Evolutionary conservation across 2,797 vertebrate genomes (phyloP).

Genomic region (Alfaro cultratus): DNA sequence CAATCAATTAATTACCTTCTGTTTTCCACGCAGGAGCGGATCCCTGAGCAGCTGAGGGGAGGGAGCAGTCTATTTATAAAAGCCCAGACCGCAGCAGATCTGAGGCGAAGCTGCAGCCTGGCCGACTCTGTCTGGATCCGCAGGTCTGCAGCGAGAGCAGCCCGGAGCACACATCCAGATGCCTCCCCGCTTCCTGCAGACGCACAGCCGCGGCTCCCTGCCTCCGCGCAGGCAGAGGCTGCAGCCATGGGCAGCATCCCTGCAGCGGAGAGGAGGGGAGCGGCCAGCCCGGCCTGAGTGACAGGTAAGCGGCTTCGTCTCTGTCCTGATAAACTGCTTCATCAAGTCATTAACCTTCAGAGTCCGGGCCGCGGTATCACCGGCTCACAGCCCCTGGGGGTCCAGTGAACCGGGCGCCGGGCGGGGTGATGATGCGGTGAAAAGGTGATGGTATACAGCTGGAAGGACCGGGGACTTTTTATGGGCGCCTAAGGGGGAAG

Average conservation of each 20-base stretch:
- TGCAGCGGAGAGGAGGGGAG: background rate
- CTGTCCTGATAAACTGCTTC: background rate
- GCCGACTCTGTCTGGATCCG: slow-evolving; percentile 1
- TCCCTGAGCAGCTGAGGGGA: background rate
- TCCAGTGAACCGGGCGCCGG: background rate
- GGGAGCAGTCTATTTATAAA: background rate
- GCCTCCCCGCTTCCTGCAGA: slow-evolving; percentile 35
- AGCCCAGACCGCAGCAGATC: background rate
- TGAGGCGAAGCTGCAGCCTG: slow-evolving; percentile 3
- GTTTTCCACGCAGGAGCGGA: background rate
- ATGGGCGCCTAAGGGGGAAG: background rate
- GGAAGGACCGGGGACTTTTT: background rate
- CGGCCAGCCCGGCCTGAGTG: background rate
- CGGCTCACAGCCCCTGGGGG: background rate
- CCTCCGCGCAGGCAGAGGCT: background rate
- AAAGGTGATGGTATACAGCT: background rate
- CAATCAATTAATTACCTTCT: background rate
- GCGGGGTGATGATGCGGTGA: background rate
- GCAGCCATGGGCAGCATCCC: slow-evolving; percentile 32
- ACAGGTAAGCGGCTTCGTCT: background rate
- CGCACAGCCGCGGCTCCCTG: background rate
- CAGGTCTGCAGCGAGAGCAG: background rate
- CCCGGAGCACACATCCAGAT: slow-evolving; percentile 9
- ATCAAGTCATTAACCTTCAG: background rate
- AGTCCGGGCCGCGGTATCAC: background rate